Evolutionary conservation across 2,113 vertebrate genomes (phyloP).

Genomic region (Ictalurus furcatus): DNA sequence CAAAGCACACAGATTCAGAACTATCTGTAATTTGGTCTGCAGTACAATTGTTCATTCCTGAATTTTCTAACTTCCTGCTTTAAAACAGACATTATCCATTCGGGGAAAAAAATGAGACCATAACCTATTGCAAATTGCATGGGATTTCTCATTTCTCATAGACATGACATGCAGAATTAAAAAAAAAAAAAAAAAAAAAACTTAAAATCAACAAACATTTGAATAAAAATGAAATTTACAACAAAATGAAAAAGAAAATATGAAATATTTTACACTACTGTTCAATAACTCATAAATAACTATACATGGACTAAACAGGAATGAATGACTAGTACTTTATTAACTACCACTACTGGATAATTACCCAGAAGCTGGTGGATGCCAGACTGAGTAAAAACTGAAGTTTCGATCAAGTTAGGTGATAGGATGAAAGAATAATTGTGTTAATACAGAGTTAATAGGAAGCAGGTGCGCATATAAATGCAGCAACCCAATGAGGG

Average conservation of each 20-base stretch:
- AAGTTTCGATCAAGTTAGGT: neutral
- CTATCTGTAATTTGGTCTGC: neutral
- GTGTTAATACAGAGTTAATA: neutral
- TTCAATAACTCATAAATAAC: neutral
- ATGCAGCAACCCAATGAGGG: neutral
- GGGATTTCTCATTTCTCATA: neutral
- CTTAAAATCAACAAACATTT: neutral
- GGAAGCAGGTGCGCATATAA: neutral
- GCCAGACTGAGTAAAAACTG: no score
- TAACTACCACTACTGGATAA: neutral
- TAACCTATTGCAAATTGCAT: neutral
- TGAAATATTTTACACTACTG: neutral
- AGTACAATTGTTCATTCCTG: neutral
- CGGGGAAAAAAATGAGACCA: neutral
- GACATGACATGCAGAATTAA: neutral
- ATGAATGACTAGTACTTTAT: neutral
- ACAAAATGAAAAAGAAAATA: neutral
- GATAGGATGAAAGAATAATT: no score
- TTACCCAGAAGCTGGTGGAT: neutral
- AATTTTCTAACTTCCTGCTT: neutral
- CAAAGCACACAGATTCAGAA: neutral
- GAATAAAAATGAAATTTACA: neutral
- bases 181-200: neutral
- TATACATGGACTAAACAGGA: neutral
- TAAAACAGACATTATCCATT: neutral